A percentile compares a stretch with the other conserved stretches of the same genome.
Evolutionary conservation across 2,888 invertebrate species (phyloP).

Genomic region (Eupithecia tripunctaria): DNA sequence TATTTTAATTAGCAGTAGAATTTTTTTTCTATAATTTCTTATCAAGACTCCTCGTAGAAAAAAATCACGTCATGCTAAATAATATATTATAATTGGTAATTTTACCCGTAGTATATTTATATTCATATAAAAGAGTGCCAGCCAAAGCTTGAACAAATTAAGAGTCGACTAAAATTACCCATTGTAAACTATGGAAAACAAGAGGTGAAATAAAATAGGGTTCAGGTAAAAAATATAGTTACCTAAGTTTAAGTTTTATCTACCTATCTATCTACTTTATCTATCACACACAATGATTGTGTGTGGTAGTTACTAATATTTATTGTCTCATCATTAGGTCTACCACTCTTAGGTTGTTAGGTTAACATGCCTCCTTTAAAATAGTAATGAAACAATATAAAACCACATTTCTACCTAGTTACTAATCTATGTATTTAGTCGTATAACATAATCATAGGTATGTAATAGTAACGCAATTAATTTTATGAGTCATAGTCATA

Average conservation of each 20-base stretch:
- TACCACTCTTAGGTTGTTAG: neutral
- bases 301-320: neutral
- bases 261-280: neutral
- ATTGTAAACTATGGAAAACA: neutral
- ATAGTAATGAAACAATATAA: neutral
- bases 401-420: neutral
- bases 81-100: neutral
- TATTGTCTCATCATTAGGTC: neutral
- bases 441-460: too few species aligned
- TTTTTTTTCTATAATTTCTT: too few species aligned
- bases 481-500: neutral
- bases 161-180: neutral
- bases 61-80: neutral
- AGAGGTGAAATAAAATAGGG: neutral
- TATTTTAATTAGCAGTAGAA: too few species aligned
- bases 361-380: neutral
- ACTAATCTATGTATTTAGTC: neutral
- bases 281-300: neutral
- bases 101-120: neutral
- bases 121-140: neutral
- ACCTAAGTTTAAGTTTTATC: neutral
- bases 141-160: neutral
- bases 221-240: neutral
- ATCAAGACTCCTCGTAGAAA: too few species aligned
- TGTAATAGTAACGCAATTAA: neutral